Evolutionary conservation across 2,113 vertebrate species (phyloP).

Genomic region (Neotragus pygmaeus): DNA sequence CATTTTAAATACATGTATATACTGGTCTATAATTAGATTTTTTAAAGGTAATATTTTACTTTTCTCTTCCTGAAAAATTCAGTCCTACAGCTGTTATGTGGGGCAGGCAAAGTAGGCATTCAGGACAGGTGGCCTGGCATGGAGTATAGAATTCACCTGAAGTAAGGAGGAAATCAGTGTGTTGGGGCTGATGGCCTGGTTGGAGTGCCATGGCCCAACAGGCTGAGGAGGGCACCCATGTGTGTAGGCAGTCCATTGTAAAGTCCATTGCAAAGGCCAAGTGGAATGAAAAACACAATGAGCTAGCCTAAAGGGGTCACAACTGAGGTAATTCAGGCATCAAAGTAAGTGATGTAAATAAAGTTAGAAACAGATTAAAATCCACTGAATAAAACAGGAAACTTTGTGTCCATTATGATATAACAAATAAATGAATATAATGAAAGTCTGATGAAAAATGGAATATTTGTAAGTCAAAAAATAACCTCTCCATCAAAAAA

Average conservation of each 20-base stretch:
- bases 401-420: background rate
- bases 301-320: background rate
- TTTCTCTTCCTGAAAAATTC: background rate
- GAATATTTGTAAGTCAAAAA: background rate
- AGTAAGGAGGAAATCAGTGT: background rate
- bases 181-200: background rate
- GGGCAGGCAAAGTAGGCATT: background rate
- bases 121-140: background rate
- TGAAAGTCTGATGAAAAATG: slow-evolving; percentile 14
- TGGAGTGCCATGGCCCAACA: background rate
- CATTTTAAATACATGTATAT: background rate
- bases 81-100: background rate
- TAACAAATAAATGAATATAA: background rate
- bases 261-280: background rate
- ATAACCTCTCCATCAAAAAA: background rate
- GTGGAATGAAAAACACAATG: background rate
- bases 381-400: background rate
- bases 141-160: accelerated
- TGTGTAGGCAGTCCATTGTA: background rate
- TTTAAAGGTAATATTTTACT: background rate
- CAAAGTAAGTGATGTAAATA: background rate
- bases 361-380: background rate
- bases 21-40: background rate
- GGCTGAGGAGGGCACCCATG: background rate
- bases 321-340: background rate